Evolutionary conservation across 2,888 invertebrate species (phyloP), one percentile per base, ranked within the genome.

Genomic region (Ctenicera cuprea): DNA sequence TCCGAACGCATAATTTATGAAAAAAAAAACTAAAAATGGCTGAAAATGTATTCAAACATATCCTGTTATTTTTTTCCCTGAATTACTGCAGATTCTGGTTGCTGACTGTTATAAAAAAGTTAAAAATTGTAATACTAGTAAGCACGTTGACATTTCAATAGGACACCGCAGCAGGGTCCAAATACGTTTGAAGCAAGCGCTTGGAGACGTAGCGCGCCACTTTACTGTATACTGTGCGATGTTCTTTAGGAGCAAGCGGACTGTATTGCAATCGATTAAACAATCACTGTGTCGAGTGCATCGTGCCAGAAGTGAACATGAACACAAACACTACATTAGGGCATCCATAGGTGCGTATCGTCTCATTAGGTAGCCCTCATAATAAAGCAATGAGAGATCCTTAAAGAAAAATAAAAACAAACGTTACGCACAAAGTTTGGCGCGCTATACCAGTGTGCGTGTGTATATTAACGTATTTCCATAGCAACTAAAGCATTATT

Each of bases 251-350:
- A 78, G 71, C 76, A 82, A 83, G 79, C 82, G 80, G 80, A 82
- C 80, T 83, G 83, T 81, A 78, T 78, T 75, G 77, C 79, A 82
- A 82, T 82, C 82, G 83, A 83, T 83, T 83, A 83, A 80, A 79
- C 83, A 82, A 81, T 80, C 81, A 82, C 82, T 81, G 82, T 81
- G 80, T 81, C 79, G 82, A 79, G 80, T 79, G 80, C 81, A 82
- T 75, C 78, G 76, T 79, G 77, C 79, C 78, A 82, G 81, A 82
- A 82, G 73, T 81, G 82, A 81, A 78, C 82, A 81, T 78, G 82
- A 82, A 82, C 83, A 82, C 81, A 81, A 82, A 79, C 79, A 81
- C 79, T 80, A 77, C 78, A 81, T 79, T 80, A 76, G 65, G 57
- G 75, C 68, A 77, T 72, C 74, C 76, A 76, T 74, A 79, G 79